These are phyloP conservation scores for Atopsyche davidsoni DNA, from an alignment of 1,140 invertebrate genomes.

Conservation along the genomic window DNA sequence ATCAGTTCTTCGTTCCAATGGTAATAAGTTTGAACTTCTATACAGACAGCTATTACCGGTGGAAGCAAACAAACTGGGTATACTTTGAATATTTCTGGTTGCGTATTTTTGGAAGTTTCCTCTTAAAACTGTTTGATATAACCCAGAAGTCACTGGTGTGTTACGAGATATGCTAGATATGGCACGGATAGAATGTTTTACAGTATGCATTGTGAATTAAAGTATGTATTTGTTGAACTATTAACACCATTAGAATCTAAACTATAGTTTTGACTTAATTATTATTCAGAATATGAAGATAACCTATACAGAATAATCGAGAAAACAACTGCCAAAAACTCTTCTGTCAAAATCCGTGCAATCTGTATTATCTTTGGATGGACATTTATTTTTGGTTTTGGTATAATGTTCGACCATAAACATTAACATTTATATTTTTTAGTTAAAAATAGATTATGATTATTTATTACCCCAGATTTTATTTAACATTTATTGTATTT, in stretches of 20 bases:
- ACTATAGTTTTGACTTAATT: slow-evolving; percentile 1
- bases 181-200: slow-evolving; percentile 13
- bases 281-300: slow-evolving; percentile 5
- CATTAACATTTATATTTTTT: too few relatives aligned
- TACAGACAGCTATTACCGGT: background rate
- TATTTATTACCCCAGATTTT: too few relatives aligned
- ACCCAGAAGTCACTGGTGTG: slow-evolving; percentile 5
- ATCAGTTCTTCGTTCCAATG: background rate
- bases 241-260: background rate
- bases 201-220: slow-evolving; percentile 15
- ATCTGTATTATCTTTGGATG: too few relatives aligned
- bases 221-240: background rate
- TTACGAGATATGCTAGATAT: slow-evolving; percentile 15
- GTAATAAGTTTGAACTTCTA: background rate
- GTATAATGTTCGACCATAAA: too few relatives aligned
- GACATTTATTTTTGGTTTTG: too few relatives aligned
- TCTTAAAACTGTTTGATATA: slow-evolving; percentile 7
- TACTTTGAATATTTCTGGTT: slow-evolving; percentile 1
- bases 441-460: too few relatives aligned
- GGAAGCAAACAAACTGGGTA: background rate
- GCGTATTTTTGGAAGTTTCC: background rate
- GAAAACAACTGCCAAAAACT: slow-evolving; percentile 22
- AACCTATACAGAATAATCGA: slow-evolving; percentile 9
- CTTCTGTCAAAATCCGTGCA: slow-evolving; percentile 11
- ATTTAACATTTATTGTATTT: too few relatives aligned